Evolutionary conservation across 2,888 invertebrate species (phyloP).

Genomic region (Apamea sordens): DNA sequence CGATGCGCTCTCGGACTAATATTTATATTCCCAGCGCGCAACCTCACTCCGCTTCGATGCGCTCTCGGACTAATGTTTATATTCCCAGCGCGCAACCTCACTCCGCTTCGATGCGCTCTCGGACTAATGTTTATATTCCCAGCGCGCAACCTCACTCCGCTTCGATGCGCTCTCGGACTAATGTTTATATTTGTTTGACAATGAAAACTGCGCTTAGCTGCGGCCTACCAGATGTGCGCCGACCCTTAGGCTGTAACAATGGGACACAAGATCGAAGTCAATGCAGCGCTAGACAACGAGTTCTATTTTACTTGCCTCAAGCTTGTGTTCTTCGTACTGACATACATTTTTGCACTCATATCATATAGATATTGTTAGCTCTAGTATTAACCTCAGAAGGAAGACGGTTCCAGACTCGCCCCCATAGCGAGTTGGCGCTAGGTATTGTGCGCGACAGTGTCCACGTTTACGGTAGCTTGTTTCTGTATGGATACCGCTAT

Average conservation of each 20-base stretch:
- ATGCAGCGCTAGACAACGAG: not conserved
- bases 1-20: constrained; percentile 2
- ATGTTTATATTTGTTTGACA: not conserved
- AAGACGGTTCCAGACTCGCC: not conserved
- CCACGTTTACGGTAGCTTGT: not conserved
- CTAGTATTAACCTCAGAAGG: not conserved
- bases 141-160: not conserved
- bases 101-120: constrained; percentile 2
- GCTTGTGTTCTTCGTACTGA: not conserved
- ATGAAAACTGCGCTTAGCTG: not conserved
- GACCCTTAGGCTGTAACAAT: not conserved
- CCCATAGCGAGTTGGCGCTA: not conserved
- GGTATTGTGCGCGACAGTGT: constrained; percentile 12
- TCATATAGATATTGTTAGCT: not conserved
- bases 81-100: no score
- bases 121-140: not conserved
- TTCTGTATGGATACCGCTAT: not conserved
- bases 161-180: constrained; percentile 4
- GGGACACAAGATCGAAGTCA: not conserved
- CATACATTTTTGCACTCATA: not conserved
- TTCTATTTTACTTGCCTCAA: not conserved
- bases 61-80: constrained; percentile 2
- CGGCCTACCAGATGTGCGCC: not conserved
- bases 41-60: not conserved
- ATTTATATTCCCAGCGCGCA: not conserved